These are phyloP conservation scores for Pseudomyrmex sp. DNA, from an alignment of 1,140 invertebrate species.

Conservation along the genomic window DNA sequence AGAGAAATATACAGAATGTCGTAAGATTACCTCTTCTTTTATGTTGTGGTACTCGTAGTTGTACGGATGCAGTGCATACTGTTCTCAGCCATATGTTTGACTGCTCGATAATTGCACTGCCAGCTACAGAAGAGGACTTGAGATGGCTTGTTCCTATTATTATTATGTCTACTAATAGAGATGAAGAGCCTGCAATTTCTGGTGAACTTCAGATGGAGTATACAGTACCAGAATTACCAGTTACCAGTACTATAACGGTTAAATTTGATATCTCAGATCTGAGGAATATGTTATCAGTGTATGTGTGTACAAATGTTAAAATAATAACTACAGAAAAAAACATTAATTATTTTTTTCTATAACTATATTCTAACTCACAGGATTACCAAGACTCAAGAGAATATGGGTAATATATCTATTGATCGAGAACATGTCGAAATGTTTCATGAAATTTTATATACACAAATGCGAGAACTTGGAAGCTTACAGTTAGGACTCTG, in stretches of 20 bases:
- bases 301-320: constrained; percentile 42
- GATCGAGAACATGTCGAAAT: constrained; percentile 69
- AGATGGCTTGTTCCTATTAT: constrained; percentile 78
- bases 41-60: constrained; percentile 76
- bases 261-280: constrained; percentile 69
- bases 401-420: constrained; percentile 38
- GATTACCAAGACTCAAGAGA: constrained; percentile 52
- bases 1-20: constrained; percentile 50
- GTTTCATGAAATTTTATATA: constrained; percentile 74
- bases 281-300: constrained; percentile 74
- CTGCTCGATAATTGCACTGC: constrained; percentile 73
- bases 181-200: constrained; percentile 46
- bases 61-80: constrained; percentile 73
- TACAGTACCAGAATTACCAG: constrained; percentile 71
- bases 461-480: constrained; percentile 67
- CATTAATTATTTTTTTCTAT: background rate
- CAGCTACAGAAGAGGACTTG: constrained; percentile 75
- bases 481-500: constrained; percentile 76
- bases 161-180: constrained; percentile 57
- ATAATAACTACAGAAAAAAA: background rate
- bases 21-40: constrained; percentile 76
- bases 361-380: constrained; percentile 53
- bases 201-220: constrained; percentile 75
- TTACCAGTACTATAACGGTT: constrained; percentile 71
- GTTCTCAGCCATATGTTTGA: constrained; percentile 79